phyloP scores from a whole-genome alignment of 2,888 invertebrate species.

The Gibbula magus region DNA sequence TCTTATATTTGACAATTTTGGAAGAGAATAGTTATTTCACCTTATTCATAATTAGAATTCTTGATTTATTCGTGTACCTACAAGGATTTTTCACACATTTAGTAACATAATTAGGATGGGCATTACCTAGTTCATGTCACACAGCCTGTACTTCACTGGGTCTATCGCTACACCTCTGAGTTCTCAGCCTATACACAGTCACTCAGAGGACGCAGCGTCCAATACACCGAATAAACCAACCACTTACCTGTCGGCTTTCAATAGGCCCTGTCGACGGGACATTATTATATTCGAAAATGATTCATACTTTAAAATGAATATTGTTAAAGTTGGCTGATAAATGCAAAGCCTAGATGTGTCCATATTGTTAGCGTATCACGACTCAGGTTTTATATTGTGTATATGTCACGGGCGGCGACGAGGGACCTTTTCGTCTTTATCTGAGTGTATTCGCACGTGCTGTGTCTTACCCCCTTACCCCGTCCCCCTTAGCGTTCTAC shows the following conservation, averaged over 20 bases:
- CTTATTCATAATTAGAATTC: too few relatives aligned
- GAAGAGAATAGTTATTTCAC: too few relatives aligned
- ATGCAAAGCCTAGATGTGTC: neutral
- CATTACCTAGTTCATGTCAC: too few relatives aligned
- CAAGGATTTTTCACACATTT: too few relatives aligned
- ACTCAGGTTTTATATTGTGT: neutral
- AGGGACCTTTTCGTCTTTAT: neutral
- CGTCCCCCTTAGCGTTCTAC: neutral
- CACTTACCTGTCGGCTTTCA: neutral
- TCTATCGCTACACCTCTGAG: too few relatives aligned
- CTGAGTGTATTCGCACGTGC: neutral
- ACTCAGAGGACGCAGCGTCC: too few relatives aligned
- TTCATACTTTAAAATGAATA: constrained; percentile 15
- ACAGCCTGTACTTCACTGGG: too few relatives aligned
- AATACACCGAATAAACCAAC: neutral
- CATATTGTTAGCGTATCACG: constrained; percentile 8
- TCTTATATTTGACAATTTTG: too few relatives aligned
- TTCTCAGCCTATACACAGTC: too few relatives aligned
- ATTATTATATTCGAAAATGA: constrained; percentile 1
- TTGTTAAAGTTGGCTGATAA: constrained; percentile 11
- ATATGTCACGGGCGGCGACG: neutral
- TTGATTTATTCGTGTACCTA: too few relatives aligned
- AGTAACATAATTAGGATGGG: too few relatives aligned
- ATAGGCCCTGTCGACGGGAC: constrained; percentile 1
- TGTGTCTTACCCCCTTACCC: neutral